phyloP scores from a whole-genome alignment of 2,888 invertebrate genomes.

The Hartigia nigra region DNA sequence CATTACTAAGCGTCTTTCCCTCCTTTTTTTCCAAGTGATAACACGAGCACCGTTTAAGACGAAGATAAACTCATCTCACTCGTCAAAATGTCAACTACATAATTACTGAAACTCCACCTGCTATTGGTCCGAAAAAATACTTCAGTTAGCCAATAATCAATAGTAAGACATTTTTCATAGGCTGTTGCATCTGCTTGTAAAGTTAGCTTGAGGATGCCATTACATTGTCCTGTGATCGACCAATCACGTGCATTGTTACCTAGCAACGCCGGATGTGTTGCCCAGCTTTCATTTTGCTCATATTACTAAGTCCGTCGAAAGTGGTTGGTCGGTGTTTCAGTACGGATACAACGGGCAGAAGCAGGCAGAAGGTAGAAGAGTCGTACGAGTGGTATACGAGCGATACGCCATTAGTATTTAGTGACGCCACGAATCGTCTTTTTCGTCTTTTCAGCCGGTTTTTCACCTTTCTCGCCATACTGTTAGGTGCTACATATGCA shows the following conservation, averaged over 20 bases:
- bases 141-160: not conserved
- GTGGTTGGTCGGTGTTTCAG: conserved; percentile 23
- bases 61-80: not conserved
- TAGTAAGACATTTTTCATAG: not conserved
- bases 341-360: not conserved
- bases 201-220: conserved; percentile 8
- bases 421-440: conserved; percentile 40
- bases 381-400: not conserved
- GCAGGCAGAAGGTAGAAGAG: not conserved
- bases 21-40: not conserved
- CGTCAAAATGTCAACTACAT: not conserved
- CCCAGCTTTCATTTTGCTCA: conserved; percentile 26
- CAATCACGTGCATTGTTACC: conserved; percentile 33
- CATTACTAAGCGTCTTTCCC: not conserved
- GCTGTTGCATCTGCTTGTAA: not conserved
- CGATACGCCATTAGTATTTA: conserved; percentile 48
- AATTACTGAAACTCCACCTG: not conserved
- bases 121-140: not conserved
- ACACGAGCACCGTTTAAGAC: not conserved
- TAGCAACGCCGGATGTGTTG: conserved; percentile 56
- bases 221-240: conserved; percentile 17
- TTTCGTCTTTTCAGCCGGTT: conserved; percentile 20
- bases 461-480: conserved; percentile 14
- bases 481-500: conserved; percentile 21
- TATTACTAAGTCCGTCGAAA: conserved; percentile 27